Evolutionary conservation across 2,797 vertebrate species (phyloP), one percentile per base, ranked within the genome.

Genomic region (Salarias fasciatus): DNA sequence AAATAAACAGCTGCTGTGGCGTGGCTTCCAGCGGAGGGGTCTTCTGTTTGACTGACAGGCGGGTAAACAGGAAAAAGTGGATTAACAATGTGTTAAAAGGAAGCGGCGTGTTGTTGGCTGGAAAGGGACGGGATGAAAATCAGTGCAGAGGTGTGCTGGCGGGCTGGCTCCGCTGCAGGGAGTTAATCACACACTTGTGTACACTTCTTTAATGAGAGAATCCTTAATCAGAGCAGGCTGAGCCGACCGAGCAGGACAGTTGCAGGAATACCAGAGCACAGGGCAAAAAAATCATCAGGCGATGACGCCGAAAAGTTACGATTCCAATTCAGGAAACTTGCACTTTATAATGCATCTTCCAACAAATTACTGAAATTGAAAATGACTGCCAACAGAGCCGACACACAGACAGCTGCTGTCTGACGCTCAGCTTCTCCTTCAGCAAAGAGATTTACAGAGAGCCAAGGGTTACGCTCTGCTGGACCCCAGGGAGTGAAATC

Each of bases 31-130:
- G 73, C 44, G 56, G 69, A 52, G 53, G 75, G 72, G 78, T 60
- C 72, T 79, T 68, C 82, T 53, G 78, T 77, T 69, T 66, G 79
- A 83, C 59, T 79, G 76, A 77, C 45, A 24, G 72, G 75, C 73
- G 64, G 75, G 87, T 89, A 92, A 93, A 92, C 89, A 92, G 89
- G 87, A 92, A 91, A 82, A 70, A 71, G 75, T 78, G 83, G 73
- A 86, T 90, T 89, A 88, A 78, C 64, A 56, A 42, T 49, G 42
- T 69, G 53, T 81, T 73, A 85, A 71, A n/a, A 18, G 13, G 47
- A 63, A 85, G 80, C 70, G 55, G 64, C 49, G 77, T 31, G 3
- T 66, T 79, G 63, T 57, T 76, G 54, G 13, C 41, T 53, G 30
- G 28, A 77, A 58, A 48, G 31, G 50, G 36, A 68, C 10, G 0